These are phyloP conservation scores for Phyllostomus hastatus DNA, from an alignment of 2,113 vertebrate species.

Conservation along the genomic window DNA sequence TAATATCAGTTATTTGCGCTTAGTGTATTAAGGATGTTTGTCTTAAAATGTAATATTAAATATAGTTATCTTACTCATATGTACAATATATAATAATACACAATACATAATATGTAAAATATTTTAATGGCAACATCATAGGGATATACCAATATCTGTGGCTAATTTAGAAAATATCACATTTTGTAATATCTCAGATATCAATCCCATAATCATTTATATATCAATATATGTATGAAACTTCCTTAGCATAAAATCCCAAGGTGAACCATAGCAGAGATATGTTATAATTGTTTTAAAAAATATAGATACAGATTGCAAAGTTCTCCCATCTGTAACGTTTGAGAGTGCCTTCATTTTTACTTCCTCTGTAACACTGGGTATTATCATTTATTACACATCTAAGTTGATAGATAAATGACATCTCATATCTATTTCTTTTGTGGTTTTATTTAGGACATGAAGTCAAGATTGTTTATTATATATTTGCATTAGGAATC, in stretches of 20 bases:
- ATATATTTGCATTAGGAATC: background rate
- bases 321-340: background rate
- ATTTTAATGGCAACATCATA: background rate
- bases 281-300: background rate
- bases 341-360: background rate
- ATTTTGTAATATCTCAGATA: background rate
- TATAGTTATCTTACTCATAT: background rate
- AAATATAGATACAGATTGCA: background rate
- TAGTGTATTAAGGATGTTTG: background rate
- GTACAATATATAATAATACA: background rate
- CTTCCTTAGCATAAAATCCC: background rate
- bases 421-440: background rate
- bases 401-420: background rate
- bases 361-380: background rate
- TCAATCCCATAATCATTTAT: background rate
- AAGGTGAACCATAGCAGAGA: background rate
- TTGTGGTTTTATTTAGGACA: background rate
- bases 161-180: background rate
- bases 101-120: background rate
- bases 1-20: background rate
- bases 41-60: background rate
- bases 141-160: background rate
- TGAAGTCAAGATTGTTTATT: background rate
- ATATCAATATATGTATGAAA: background rate
- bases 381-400: background rate